Evolutionary conservation across 2,113 vertebrate genomes (phyloP).

Genomic region (Scomber colias): DNA sequence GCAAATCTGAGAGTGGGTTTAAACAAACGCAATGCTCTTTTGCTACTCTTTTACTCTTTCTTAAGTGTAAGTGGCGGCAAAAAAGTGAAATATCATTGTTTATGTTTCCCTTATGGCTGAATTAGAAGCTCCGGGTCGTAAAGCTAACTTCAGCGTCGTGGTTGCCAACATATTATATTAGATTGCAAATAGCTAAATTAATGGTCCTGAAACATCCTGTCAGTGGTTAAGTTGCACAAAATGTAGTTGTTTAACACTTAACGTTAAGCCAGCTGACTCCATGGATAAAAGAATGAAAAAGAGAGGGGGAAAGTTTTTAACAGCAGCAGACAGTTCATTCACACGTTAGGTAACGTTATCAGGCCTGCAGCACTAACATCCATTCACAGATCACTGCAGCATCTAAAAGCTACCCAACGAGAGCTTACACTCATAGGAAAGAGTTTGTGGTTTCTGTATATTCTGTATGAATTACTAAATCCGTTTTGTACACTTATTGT

Average conservation of each 20-base stretch:
- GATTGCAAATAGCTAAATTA: not conserved
- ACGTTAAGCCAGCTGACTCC: not conserved
- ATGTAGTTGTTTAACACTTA: not conserved
- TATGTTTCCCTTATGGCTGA: no score
- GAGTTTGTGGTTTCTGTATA: rapidly evolving
- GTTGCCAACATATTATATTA: slow-evolving; percentile 5
- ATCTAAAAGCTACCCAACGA: not conserved
- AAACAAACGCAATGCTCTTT: no score
- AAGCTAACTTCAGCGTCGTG: no score
- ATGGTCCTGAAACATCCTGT: rapidly evolving
- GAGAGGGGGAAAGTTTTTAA: slow-evolving; percentile 17
- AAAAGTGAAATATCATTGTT: no score
- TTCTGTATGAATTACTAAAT: not conserved
- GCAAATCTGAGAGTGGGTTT: no score
- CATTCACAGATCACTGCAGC: slow-evolving; percentile 9
- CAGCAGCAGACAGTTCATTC: slow-evolving; percentile 2
- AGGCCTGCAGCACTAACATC: slow-evolving; percentile 49
- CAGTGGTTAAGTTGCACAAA: not conserved
- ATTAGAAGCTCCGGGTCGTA: no score
- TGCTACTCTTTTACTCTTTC: no score
- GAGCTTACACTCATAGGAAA: not conserved
- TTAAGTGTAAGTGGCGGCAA: no score
- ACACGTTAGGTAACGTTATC: slow-evolving; percentile 50
- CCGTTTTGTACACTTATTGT: not conserved
- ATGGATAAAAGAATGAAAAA: not conserved